Evolutionary conservation across 2,888 invertebrate species (phyloP).

Genomic region (Caradrina clavipalpis): DNA sequence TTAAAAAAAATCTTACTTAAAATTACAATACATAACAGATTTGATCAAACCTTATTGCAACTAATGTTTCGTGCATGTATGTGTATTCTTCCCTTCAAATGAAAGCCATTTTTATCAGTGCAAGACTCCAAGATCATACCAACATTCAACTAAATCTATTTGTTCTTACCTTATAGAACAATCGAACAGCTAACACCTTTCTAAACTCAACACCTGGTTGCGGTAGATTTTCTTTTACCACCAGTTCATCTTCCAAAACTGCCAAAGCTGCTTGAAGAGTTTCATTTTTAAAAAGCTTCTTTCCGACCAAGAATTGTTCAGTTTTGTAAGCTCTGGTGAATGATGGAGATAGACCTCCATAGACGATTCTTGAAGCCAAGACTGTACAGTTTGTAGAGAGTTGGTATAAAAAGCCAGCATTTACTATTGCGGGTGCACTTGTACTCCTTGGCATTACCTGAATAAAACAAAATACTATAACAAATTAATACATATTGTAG

Average conservation of each 20-base stretch:
- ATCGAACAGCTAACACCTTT: constrained; percentile 88
- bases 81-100: too few species aligned
- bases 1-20: too few species aligned
- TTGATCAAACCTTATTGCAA: too few species aligned
- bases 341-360: constrained; percentile 88
- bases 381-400: constrained; percentile 69
- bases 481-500: too few species aligned
- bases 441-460: constrained; percentile 93
- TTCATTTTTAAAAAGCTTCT: constrained; percentile 76
- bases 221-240: constrained; percentile 78
- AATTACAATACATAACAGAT: too few species aligned
- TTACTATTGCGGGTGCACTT: constrained; percentile 94
- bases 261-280: constrained; percentile 79
- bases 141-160: too few species aligned
- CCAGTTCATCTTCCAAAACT: constrained; percentile 71
- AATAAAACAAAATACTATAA: too few species aligned
- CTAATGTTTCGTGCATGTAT: too few species aligned
- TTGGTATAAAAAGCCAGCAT: constrained; percentile 93
- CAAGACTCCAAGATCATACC: too few species aligned
- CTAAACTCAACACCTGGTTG: constrained; percentile 91
- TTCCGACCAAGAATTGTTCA: constrained; percentile 86
- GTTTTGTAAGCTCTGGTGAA: constrained; percentile 86
- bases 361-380: constrained; percentile 82
- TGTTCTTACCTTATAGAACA: constrained; percentile 83
- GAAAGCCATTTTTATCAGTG: too few species aligned